phyloP scores from a whole-genome alignment of 64 coral and sea anemone species.

The Stichodactyla mertensii region DNA sequence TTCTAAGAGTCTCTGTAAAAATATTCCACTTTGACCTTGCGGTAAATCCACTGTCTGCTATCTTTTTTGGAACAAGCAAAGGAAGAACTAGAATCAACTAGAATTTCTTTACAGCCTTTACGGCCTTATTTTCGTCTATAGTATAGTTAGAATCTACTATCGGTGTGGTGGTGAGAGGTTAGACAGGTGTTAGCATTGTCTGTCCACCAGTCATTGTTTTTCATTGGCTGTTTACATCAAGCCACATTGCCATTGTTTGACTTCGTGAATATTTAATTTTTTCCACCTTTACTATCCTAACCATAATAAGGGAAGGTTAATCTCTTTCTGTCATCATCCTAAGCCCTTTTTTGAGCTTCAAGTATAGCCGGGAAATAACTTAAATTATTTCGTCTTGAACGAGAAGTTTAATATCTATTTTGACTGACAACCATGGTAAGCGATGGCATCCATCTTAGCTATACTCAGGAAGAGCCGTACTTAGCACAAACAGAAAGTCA shows the following conservation, averaged over 20 bases:
- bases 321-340: background rate
- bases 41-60: background rate
- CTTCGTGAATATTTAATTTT: background rate
- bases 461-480: no score
- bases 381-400: background rate
- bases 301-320: background rate
- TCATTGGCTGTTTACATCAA: background rate
- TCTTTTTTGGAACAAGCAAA: no score
- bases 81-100: no score
- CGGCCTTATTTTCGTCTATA: background rate
- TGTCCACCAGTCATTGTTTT: slow-evolving; percentile 1
- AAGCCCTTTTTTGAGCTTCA: background rate
- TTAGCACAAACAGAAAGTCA: no score
- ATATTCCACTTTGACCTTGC: background rate
- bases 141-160: background rate
- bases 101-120: no score
- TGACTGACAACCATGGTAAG: background rate
- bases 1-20: background rate
- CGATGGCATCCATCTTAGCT: background rate
- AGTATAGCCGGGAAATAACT: background rate
- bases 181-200: slow-evolving; percentile 7
- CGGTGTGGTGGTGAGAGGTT: background rate
- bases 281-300: background rate
- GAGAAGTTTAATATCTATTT: background rate
- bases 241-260: background rate